Conservation (phyloP, 1,140 invertebrate genomes). For the Aphis craccivora region DNA sequence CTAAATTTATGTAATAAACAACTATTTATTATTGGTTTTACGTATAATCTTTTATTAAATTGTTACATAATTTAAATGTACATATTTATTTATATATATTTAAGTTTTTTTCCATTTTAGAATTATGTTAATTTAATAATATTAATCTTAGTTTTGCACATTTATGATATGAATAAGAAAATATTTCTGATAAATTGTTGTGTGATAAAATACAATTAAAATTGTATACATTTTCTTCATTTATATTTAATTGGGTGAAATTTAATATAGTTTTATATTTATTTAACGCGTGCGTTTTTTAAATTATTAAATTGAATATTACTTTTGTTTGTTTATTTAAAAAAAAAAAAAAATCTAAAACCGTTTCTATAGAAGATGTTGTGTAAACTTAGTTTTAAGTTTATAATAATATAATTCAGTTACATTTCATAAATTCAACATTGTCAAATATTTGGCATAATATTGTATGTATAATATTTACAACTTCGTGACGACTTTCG, state of each 20-base stretch:
- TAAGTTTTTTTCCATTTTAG: neutral
- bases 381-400: conserved; percentile 5
- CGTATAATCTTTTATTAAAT: neutral
- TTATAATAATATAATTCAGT: neutral
- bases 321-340: neutral
- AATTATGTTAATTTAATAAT: neutral
- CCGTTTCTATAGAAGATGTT: neutral
- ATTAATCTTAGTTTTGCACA: neutral
- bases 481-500: neutral
- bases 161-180: neutral
- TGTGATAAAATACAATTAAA: neutral
- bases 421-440: neutral
- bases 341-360: neutral
- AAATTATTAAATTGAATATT: neutral
- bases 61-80: neutral
- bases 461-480: neutral
- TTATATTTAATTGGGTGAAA: neutral
- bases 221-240: neutral
- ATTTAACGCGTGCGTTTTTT: neutral
- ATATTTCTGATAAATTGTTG: neutral
- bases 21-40: neutral
- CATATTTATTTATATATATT: neutral
- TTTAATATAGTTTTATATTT: neutral
- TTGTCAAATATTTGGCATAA: neutral
- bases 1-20: neutral